Percentiles rank a stretch among this genome's conserved stretches.
Evolutionary conservation across 2,797 vertebrate species (phyloP).

Genomic region (Mus caroli): DNA sequence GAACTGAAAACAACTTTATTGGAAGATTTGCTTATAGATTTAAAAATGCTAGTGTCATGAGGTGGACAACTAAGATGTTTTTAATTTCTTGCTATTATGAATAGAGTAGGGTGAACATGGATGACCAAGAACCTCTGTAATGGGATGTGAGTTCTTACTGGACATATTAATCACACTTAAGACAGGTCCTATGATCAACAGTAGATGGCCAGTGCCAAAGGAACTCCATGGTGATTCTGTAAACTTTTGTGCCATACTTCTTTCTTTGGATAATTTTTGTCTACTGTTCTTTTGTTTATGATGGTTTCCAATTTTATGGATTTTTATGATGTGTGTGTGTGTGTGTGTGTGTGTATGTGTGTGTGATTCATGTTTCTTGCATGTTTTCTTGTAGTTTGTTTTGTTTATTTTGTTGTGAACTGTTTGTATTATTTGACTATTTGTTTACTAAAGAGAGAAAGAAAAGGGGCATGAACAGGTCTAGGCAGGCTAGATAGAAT

Average conservation of each 20-base stretch:
- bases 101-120: not conserved
- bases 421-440: not conserved
- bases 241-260: too few relatives aligned
- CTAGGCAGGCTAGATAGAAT: not conserved
- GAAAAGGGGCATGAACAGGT: not conserved
- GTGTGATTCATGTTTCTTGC: not conserved
- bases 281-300: not conserved
- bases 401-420: not conserved
- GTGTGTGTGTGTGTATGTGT: not conserved
- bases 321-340: not conserved
- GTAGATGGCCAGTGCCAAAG: not conserved
- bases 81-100: not conserved
- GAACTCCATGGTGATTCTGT: not conserved
- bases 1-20: not conserved
- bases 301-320: not conserved
- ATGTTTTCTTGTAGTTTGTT: not conserved
- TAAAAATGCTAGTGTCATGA: not conserved
- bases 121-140: not conserved
- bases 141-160: not conserved
- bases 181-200: not conserved
- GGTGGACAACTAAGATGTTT: not conserved
- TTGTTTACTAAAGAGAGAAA: not conserved
- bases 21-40: not conserved
- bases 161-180: not conserved
- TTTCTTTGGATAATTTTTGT: not conserved